Base-by-base conservation (phyloP, 2,113 vertebrate species). In the Talpa occidentalis region DNA sequence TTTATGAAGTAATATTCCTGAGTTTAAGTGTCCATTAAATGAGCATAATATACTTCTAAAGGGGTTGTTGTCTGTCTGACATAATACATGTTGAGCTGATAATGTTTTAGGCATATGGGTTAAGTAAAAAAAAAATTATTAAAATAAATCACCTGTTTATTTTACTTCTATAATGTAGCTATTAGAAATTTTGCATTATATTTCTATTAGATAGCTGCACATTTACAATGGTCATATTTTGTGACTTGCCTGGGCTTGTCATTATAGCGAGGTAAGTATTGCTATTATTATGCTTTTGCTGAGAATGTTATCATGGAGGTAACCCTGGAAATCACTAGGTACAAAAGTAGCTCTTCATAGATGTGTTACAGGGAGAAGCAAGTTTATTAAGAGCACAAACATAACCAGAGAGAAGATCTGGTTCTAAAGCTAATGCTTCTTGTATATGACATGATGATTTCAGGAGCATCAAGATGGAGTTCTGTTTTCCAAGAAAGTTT, bases 91-190 rank as follows among this genome's bases (percentile, higher is more conserved):
- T 32, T 64, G 70, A 94, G 56, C 42, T 60, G 54, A 76, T n/a
- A 84, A 70, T 19, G 79, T 64, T 82, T 88, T 60, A 16, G 35
- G n/a, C 28, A 21, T 32, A 76, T n/a, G 28, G 40, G 26, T 59
- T 70, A 78, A 10, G 37, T 49, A n/a, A 66, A 73, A 80, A 89
- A 66, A 26, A 81, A 26, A 49, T 56, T 21, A 59, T n/a, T 70
- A 78, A 72, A 56, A 78, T 64, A 21, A 79, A 84, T 88, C 8
- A 60, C 42, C 40, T 96, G 30, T 89, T 73, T 70, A 47, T 78
- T 77, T 59, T 49, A 76, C 40, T 67, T 88, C 54, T 90, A 72
- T 77, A 56, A 70, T 49, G 56, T 28, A 3, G 30, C 37, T 59
- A 30, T 17, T n/a, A 72, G 77, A 83, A 91, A 66, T 11, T 3